These are phyloP conservation scores for Mnemiopsis leidyi DNA, from an alignment of 37 sponge, comb jelly and placozoan species.

Conservation along the genomic window DNA sequence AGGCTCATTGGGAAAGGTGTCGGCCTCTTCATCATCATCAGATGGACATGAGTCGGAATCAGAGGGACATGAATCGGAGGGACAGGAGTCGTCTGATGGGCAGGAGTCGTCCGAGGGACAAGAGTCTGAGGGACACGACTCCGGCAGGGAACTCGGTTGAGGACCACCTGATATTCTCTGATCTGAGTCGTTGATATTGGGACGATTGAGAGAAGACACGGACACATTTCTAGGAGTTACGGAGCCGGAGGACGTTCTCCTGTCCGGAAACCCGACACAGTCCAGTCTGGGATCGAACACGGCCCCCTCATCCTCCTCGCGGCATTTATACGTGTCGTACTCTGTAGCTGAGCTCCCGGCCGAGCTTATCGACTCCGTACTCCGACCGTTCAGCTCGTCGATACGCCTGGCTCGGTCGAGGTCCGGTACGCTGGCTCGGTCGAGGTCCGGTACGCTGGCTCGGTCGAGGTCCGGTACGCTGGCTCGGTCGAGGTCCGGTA, in stretches of 20 bases:
- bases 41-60: constrained; percentile 32
- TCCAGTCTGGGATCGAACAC: background rate
- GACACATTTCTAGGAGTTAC: background rate
- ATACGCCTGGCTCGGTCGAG: background rate
- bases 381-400: background rate
- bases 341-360: background rate
- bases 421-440: background rate
- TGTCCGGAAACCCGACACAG: background rate
- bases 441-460: too few relatives aligned
- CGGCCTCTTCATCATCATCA: background rate
- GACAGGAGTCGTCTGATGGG: background rate
- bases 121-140: constrained; percentile 16
- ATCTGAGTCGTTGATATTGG: background rate
- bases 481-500: too few relatives aligned
- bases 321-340: background rate
- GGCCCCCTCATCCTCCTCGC: background rate
- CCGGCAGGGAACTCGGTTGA: background rate
- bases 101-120: constrained; percentile 8
- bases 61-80: constrained; percentile 18
- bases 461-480: too few relatives aligned
- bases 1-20: background rate
- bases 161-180: background rate
- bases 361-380: background rate
- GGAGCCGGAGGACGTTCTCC: background rate
- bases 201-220: background rate